Percentiles rank a stretch among this genome's conserved stretches.
Evolutionary conservation across 2,797 vertebrate species (phyloP).

Genomic region (Stomatorhinus walkeri): DNA sequence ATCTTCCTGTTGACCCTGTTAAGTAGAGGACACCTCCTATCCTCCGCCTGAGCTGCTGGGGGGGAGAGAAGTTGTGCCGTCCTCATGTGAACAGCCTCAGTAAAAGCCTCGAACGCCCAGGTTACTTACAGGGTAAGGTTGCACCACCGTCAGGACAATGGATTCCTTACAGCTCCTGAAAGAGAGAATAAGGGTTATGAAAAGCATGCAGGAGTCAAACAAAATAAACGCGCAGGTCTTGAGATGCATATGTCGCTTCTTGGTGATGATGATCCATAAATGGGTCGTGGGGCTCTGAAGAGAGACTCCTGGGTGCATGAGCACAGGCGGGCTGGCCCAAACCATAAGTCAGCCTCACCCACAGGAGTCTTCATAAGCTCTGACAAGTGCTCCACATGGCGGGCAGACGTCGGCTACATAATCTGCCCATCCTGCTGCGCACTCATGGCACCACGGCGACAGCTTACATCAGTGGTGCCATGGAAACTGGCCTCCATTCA

Average conservation of each 20-base stretch:
- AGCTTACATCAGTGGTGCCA: background rate
- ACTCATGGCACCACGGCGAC: background rate
- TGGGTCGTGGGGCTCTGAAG: background rate
- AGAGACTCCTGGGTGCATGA: background rate
- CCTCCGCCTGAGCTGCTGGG: background rate
- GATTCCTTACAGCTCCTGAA: slow-evolving; percentile 93
- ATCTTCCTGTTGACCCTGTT: background rate
- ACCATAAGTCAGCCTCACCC: background rate
- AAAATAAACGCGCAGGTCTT: background rate
- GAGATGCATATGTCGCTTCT: background rate
- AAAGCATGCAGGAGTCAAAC: slow-evolving; percentile 7
- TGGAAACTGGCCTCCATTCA: slow-evolving; percentile 5
- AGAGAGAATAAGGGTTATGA: background rate
- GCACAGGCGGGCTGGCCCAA: background rate
- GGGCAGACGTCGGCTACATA: background rate
- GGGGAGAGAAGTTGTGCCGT: background rate
- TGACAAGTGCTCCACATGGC: background rate
- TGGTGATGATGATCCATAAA: background rate
- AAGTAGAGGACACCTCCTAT: background rate
- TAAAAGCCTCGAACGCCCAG: background rate
- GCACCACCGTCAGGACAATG: slow-evolving; percentile 85
- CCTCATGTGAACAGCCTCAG: background rate
- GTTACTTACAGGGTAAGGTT: slow-evolving; percentile 89
- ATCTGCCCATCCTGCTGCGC: background rate
- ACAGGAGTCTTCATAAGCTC: background rate